Conservation (phyloP, 2,113 vertebrate genomes). For the Mobula hypostoma region DNA sequence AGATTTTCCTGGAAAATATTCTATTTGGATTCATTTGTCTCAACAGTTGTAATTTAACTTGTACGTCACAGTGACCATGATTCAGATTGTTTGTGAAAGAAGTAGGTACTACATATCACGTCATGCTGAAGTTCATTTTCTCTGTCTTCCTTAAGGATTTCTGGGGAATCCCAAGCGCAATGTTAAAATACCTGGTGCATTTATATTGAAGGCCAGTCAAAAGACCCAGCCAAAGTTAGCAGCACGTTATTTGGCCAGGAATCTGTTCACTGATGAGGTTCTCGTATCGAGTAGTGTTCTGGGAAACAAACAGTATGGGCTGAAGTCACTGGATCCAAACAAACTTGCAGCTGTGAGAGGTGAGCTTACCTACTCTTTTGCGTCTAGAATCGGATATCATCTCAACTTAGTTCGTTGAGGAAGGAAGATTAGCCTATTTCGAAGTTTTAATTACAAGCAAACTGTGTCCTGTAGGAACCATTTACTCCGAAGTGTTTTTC, state of each 20-base stretch:
- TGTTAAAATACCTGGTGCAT: conserved; percentile 49
- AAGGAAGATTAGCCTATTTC: no score
- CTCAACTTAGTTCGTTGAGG: neutral
- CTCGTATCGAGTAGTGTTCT: conserved; percentile 48
- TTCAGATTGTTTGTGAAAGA: neutral
- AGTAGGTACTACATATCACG: neutral
- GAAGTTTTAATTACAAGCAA: neutral
- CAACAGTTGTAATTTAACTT: conserved; percentile 1
- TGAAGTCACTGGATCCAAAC: conserved; percentile 57
- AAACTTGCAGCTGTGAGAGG: conserved; percentile 68
- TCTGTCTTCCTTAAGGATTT: conserved; percentile 52
- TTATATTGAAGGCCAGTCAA: conserved; percentile 54
- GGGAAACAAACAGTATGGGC: conserved; percentile 41
- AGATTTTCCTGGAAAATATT: neutral
- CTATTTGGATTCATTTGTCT: neutral
- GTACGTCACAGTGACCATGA: neutral
- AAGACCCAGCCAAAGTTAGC: conserved; percentile 56
- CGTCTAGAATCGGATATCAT: neutral
- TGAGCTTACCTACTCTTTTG: conserved; percentile 41
- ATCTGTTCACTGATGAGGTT: conserved; percentile 58
- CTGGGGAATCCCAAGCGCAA: conserved; percentile 62
- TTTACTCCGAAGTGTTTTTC: neutral
- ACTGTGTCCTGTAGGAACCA: neutral
- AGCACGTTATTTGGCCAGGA: conserved; percentile 56
- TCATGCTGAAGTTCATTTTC: neutral